Conservation (phyloP, 2,113 vertebrate species). For the Catagonus wagneri region DNA sequence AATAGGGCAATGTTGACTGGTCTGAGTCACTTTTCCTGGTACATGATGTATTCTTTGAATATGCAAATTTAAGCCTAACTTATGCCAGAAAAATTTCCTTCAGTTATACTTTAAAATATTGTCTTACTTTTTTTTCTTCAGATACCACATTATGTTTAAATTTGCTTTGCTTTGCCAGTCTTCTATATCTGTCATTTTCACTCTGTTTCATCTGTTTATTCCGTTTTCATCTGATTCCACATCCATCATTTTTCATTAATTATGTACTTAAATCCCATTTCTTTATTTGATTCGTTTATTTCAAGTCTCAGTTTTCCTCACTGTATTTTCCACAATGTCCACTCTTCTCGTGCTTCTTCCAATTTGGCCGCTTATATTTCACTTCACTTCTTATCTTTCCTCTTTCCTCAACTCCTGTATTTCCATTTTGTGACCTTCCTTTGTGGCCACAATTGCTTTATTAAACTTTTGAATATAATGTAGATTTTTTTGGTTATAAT, state of each 20-base stretch:
- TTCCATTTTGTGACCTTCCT: neutral
- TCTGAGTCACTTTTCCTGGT: slow-evolving; percentile 28
- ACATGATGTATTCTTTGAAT: slow-evolving; percentile 1
- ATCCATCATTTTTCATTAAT: neutral
- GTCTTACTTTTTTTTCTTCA: neutral
- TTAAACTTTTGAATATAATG: neutral
- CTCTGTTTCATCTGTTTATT: neutral
- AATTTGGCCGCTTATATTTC: neutral
- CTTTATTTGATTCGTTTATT: neutral
- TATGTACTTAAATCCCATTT: slow-evolving; percentile 22
- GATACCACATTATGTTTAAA: neutral
- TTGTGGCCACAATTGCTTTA: neutral
- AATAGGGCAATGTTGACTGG: neutral
- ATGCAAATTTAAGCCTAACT: neutral
- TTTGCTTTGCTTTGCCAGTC: neutral
- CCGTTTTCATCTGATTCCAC: neutral
- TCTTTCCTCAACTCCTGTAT: neutral
- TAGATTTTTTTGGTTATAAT: neutral
- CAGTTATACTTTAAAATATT: slow-evolving; percentile 51
- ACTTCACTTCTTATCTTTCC: neutral
- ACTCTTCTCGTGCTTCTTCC: neutral
- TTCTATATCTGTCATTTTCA: neutral
- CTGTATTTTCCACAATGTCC: neutral
- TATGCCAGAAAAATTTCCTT: slow-evolving; percentile 18
- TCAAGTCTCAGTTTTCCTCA: neutral